Percentiles rank a stretch among this genome's conserved stretches.
Evolutionary conservation across 23 tunicate genomes (phyloP).

Genomic region (Phallusia fumigata): DNA sequence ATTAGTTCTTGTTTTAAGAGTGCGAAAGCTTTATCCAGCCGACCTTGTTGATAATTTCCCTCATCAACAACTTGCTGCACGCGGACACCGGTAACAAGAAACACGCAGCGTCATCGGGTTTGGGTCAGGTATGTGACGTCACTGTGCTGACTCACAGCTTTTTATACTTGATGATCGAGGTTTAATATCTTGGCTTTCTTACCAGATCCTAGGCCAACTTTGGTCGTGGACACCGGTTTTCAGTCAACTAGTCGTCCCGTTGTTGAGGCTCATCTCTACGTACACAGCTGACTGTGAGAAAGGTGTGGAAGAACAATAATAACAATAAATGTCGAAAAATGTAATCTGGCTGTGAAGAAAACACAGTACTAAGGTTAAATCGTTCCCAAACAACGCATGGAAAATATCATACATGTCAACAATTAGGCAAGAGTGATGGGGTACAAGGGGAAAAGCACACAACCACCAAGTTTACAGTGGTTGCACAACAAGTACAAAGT

Average conservation of each 20-base stretch:
- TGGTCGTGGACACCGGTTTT: conserved; percentile 55
- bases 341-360: no score
- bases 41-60: conserved; percentile 23
- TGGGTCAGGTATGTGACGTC: conserved; percentile 38
- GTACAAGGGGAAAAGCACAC: no score
- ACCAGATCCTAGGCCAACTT: conserved; percentile 28
- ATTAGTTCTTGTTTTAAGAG: conserved; percentile 12
- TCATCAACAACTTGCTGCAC: conserved; percentile 46
- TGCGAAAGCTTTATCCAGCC: conserved; percentile 27
- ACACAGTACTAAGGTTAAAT: no score
- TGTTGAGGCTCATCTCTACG: conserved; percentile 24
- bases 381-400: no score
- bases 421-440: no score
- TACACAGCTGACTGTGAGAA: conserved; percentile 52
- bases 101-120: conserved; percentile 35
- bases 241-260: conserved; percentile 5
- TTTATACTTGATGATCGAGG: neutral
- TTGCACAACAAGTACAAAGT: no score
- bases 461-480: no score
- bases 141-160: neutral
- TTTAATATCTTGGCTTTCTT: neutral
- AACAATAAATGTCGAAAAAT: neutral
- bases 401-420: no score
- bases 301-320: conserved; percentile 23
- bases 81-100: conserved; percentile 20